Conservation (phyloP, 1,140 invertebrate genomes). For the Bicyclus anynana region DNA sequence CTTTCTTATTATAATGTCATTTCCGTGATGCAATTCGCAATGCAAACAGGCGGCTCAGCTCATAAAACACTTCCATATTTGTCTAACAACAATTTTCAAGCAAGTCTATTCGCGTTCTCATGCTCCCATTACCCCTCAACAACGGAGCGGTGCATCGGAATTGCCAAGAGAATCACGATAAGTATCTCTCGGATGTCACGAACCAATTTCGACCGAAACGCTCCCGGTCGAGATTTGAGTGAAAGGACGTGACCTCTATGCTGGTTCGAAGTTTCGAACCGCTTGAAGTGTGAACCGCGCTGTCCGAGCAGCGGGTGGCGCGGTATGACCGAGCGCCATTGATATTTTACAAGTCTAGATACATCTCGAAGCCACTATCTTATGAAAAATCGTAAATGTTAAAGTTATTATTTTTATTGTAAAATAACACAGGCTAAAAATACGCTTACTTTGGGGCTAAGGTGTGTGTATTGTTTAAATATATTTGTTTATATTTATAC, state of each 20-base stretch:
- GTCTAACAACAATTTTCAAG: slow-evolving; percentile 55
- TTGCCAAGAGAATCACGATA: slow-evolving; percentile 74
- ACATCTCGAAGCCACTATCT: not conserved
- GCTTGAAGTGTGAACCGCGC: slow-evolving; percentile 67
- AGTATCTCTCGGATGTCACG: slow-evolving; percentile 71
- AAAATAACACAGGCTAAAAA: no score
- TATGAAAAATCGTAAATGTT: no score
- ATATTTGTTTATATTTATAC: no score
- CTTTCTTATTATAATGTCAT: not conserved
- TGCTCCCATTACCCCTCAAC: slow-evolving; percentile 63
- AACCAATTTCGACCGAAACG: slow-evolving; percentile 64
- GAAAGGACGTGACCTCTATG: slow-evolving; percentile 67
- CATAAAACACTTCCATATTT: slow-evolving; percentile 55
- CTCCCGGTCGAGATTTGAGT: slow-evolving; percentile 66
- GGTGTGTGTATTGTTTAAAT: no score
- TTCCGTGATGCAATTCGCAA: slow-evolving; percentile 8
- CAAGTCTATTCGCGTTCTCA: slow-evolving; percentile 46
- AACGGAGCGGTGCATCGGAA: slow-evolving; percentile 55
- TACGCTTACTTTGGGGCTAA: no score
- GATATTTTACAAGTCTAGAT: not conserved
- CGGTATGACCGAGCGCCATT: slow-evolving; percentile 31
- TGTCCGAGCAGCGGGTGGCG: slow-evolving; percentile 63
- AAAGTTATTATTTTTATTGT: no score
- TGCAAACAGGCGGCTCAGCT: not conserved
- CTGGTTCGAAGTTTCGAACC: slow-evolving; percentile 41